phyloP scores from a whole-genome alignment of 2,113 vertebrate species.

The Trachemys scripta region DNA sequence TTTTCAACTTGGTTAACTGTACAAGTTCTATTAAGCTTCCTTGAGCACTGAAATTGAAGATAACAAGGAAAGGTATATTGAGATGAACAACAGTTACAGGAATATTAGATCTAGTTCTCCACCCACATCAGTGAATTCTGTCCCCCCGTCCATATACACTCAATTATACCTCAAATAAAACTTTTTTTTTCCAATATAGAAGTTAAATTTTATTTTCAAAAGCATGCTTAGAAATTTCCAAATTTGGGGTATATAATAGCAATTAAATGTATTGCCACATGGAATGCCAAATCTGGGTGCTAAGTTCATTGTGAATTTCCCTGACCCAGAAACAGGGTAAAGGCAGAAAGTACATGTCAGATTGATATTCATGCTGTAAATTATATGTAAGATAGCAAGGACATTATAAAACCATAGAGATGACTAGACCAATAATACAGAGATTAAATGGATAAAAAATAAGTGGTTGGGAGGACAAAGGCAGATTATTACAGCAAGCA shows the following conservation, averaged over 20 bases:
- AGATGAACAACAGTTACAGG: background rate
- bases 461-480: background rate
- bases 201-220: background rate
- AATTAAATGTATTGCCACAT: background rate
- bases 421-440: background rate
- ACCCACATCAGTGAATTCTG: background rate
- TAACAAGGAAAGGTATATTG: background rate
- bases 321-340: background rate
- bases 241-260: background rate
- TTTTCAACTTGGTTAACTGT: background rate
- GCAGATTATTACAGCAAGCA: background rate
- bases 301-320: background rate
- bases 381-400: background rate
- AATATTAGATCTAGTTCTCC: background rate
- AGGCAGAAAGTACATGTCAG: background rate
- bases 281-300: background rate
- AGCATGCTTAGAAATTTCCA: background rate
- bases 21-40: background rate
- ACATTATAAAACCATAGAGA: background rate
- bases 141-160: background rate
- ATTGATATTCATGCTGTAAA: background rate
- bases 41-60: background rate
- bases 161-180: background rate
- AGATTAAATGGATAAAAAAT: background rate
- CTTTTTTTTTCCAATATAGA: background rate